phyloP scores from a whole-genome alignment of 2,888 invertebrate species.

The Tyria jacobaeae region DNA sequence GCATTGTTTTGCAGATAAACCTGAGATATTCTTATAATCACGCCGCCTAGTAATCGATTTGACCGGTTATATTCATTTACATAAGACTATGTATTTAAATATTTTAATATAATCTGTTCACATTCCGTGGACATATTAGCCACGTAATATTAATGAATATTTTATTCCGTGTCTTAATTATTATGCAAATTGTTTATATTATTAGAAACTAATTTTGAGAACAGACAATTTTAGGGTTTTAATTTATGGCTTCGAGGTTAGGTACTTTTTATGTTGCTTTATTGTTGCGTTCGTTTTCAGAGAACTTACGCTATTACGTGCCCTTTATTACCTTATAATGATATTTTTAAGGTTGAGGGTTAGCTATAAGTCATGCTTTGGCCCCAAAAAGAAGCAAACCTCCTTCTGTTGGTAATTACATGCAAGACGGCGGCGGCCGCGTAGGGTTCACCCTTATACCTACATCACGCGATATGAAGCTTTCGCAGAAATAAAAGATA shows the following conservation, averaged over 20 bases:
- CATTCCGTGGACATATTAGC: conserved; percentile 42
- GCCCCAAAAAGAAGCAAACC: conserved; percentile 77
- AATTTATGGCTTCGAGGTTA: conserved; percentile 34
- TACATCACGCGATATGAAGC: conserved; percentile 73
- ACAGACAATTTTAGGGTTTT: conserved; percentile 31
- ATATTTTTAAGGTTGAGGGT: conserved; percentile 65
- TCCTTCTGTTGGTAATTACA: conserved; percentile 78
- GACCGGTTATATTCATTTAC: conserved; percentile 49
- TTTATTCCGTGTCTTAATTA: conserved; percentile 45
- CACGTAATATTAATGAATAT: conserved; percentile 36
- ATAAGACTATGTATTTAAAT: conserved; percentile 49
- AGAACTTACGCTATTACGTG: conserved; percentile 63
- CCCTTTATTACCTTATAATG: conserved; percentile 74
- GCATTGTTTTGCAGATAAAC: conserved; percentile 44
- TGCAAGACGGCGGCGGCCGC: conserved; percentile 69
- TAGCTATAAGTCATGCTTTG: conserved; percentile 70
- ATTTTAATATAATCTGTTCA: conserved; percentile 38
- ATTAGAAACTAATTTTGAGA: conserved; percentile 31
- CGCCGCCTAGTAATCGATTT: conserved; percentile 44
- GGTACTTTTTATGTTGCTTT: conserved; percentile 44
- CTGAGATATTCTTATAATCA: conserved; percentile 38
- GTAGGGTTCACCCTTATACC: conserved; percentile 63
- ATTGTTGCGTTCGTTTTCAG: conserved; percentile 58
- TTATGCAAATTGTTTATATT: conserved; percentile 33
- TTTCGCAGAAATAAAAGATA: conserved; percentile 58